Evolutionary conservation across 1,140 invertebrate species (phyloP), one percentile per base, ranked within the genome.

Genomic region (Achroia grisella): DNA sequence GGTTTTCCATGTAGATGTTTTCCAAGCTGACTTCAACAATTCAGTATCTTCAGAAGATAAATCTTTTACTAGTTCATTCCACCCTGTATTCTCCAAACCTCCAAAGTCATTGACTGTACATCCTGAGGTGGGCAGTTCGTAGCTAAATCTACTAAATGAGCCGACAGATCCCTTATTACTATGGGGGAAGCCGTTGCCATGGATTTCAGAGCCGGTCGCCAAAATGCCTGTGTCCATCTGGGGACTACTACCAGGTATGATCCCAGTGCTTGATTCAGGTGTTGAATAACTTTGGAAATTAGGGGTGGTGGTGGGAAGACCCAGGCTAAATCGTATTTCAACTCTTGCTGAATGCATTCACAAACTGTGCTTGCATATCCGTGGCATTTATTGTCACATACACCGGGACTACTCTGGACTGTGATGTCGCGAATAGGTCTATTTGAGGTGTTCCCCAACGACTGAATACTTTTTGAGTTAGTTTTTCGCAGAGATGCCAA

Each of bases 401-500:
- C 1, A 5, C 1, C 9, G 37, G 10, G 11, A 36, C 39, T 12
- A 48, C 32, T 8, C 15, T 32, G 5, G 48, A 29, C 12, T 8
- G 4, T 2, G 10, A n/a, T n/a, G 48, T 17, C n/a, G 40, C 40
- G 11, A 50, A 50, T 6, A 50, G 36, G 27, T 50, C 48, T 13
- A 44, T 23, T 32, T 44, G 8, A 0, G 40, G 48, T 8, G 27
- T 17, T 14, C 62, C 62, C 62, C 56, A 67, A 23, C 14, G 41
- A 8, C 31, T 27, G 43, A 67, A 69, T 4, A 67, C 56, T 15
- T 10, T 12, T 6, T 47, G 14, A 32, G 52, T 66, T 11, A 53
- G 47, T 12, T 11, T 53, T 6, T 23, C 6, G 17, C 17, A 23
- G 0, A 69, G 37, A 27, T 69, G 62, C 62, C 62, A 69, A 13